Conservation (phyloP, 1,140 invertebrate species). For the Batillaria attramentaria region DNA sequence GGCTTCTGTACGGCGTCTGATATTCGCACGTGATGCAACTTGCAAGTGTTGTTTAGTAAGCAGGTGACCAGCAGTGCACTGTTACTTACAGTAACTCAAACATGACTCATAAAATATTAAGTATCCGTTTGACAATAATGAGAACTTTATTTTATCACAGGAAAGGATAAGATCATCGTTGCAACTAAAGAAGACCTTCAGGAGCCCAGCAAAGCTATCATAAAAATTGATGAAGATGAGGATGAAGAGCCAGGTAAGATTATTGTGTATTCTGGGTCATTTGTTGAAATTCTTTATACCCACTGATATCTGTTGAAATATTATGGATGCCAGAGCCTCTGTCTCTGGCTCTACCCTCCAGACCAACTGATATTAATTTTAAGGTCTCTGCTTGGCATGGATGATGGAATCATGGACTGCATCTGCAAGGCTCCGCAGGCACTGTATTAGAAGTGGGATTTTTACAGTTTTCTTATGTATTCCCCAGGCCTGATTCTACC, state of each 20-base stretch:
- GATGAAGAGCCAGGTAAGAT: slow-evolving; percentile 63
- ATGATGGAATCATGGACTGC: not conserved
- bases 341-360: no score
- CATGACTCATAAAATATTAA: not conserved
- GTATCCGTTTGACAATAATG: not conserved
- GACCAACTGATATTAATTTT: no score
- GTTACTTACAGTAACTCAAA: not conserved
- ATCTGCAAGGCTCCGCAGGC: not conserved
- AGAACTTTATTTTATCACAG: slow-evolving; percentile 55
- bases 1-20: no score
- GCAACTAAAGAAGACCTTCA: slow-evolving; percentile 83
- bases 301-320: no score
- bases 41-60: not conserved
- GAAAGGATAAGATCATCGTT: slow-evolving; percentile 90
- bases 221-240: slow-evolving; percentile 74
- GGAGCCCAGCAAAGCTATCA: slow-evolving; percentile 80
- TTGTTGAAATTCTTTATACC: no score
- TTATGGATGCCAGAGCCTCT: no score
- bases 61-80: not conserved
- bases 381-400: no score
- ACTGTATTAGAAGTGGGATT: not conserved
- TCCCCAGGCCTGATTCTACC: slow-evolving; percentile 83
- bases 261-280: not conserved
- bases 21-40: not conserved
- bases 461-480: slow-evolving; percentile 21